These are phyloP conservation scores for Addax nasomaculatus DNA, from an alignment of 2,113 vertebrate genomes.

Conservation along the genomic window DNA sequence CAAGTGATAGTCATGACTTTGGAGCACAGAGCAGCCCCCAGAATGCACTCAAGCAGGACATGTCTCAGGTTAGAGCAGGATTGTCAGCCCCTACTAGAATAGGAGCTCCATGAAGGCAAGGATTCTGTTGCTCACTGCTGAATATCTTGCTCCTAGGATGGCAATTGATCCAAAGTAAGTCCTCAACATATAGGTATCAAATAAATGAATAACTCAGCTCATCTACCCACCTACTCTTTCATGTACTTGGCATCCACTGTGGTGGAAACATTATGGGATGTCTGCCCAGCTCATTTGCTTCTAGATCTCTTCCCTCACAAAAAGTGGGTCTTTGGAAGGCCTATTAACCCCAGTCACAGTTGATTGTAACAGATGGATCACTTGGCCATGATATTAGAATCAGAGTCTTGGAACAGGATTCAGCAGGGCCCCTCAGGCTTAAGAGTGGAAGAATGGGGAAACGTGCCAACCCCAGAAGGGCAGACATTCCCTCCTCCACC, in stretches of 20 bases:
- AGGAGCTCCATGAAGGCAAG: background rate
- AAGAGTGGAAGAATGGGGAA: background rate
- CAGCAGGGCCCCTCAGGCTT: background rate
- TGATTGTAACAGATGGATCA: background rate
- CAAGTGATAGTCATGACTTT: background rate
- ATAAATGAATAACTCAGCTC: background rate
- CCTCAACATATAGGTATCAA: background rate
- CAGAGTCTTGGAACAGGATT: background rate
- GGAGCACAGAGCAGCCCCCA: background rate
- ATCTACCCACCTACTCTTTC: background rate
- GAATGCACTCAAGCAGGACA: background rate
- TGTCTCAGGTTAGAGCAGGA: background rate
- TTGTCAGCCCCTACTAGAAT: background rate
- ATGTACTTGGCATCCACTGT: background rate
- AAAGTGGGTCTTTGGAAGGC: background rate
- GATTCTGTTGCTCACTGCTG: background rate
- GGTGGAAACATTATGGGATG: background rate
- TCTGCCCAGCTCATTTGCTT: background rate
- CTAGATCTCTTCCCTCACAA: background rate
- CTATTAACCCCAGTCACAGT: background rate
- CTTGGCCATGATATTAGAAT: background rate
- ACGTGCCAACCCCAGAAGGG: background rate
- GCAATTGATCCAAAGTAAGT: background rate
- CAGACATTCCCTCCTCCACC: background rate
- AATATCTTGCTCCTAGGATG: background rate